Conservation (phyloP, 2,113 vertebrate species). For the Coryphaenoides rupestris region DNA sequence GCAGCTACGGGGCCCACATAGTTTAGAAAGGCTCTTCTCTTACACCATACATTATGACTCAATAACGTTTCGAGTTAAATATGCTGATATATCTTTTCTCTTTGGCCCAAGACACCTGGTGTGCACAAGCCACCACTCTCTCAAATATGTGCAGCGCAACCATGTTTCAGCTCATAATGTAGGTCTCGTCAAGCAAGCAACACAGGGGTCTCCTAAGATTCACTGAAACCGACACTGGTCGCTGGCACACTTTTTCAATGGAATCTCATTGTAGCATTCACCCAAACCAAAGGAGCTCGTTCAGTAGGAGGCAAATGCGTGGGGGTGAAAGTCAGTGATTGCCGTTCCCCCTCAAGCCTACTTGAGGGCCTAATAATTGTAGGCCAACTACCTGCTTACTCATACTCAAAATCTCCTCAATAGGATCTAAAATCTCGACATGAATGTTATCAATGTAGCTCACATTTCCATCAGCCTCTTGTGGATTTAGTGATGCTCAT, state of each 20-base stretch:
- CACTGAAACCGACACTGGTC: not conserved
- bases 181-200: too few relatives aligned
- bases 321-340: constrained; percentile 2
- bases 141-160: not conserved
- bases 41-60: too few relatives aligned
- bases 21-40: too few relatives aligned
- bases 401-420: constrained; percentile 13
- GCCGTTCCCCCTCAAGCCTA: not conserved
- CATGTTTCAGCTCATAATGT: not conserved
- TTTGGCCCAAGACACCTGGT: too few relatives aligned
- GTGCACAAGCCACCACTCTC: not conserved
- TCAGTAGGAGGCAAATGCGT: constrained; percentile 14
- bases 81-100: too few relatives aligned
- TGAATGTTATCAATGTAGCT: not conserved
- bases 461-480: not conserved
- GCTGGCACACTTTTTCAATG: constrained; percentile 7
- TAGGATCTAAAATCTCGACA: not conserved
- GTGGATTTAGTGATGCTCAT: too few relatives aligned
- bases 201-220: not conserved
- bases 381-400: constrained; percentile 13
- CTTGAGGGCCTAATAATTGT: constrained; percentile 2
- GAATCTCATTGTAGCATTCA: constrained; percentile 22
- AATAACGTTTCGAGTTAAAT: too few relatives aligned
- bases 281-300: constrained; percentile 14
- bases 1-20: too few relatives aligned